These are phyloP conservation scores for Platalea minor DNA, from an alignment of 2,797 vertebrate species.

Conservation along the genomic window DNA sequence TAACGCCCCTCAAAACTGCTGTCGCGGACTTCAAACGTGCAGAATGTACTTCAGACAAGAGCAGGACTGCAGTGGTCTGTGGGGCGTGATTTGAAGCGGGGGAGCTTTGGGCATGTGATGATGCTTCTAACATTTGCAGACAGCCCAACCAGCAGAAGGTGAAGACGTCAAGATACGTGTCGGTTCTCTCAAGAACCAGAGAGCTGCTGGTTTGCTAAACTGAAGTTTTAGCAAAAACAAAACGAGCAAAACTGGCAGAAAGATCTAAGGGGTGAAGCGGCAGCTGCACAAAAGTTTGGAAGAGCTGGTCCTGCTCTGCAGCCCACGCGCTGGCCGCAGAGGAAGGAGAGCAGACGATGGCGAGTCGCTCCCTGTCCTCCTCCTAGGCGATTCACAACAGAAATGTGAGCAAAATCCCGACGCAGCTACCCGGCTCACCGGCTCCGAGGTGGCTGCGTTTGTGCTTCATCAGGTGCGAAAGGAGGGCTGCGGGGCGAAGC, in stretches of 20 bases:
- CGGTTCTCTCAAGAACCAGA: neutral
- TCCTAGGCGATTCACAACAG: constrained; percentile 44
- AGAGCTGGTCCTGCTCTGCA: neutral
- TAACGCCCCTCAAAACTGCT: neutral
- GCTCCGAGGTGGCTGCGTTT: constrained; percentile 11
- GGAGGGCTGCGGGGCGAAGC: constrained; percentile 61
- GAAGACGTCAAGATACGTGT: neutral
- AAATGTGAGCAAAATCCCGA: constrained; percentile 20
- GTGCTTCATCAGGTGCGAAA: constrained; percentile 15
- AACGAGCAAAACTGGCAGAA: neutral
- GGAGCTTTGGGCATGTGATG: neutral
- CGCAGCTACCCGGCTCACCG: neutral
- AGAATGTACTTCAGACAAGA: neutral
- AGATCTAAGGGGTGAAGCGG: neutral
- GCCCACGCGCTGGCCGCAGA: too few species aligned
- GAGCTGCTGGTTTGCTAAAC: neutral
- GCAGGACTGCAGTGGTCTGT: neutral
- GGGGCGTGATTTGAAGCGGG: neutral
- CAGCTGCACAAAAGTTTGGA: constrained; percentile 9
- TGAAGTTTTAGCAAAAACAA: neutral
- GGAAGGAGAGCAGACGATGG: neutral
- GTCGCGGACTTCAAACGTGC: neutral
- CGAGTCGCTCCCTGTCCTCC: neutral
- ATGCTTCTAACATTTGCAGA: neutral
- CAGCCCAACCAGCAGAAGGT: neutral